Percentiles rank a stretch among this genome's conserved stretches.
Evolutionary conservation across 1,140 invertebrate species (phyloP).

Genomic region (Apis florea): DNA sequence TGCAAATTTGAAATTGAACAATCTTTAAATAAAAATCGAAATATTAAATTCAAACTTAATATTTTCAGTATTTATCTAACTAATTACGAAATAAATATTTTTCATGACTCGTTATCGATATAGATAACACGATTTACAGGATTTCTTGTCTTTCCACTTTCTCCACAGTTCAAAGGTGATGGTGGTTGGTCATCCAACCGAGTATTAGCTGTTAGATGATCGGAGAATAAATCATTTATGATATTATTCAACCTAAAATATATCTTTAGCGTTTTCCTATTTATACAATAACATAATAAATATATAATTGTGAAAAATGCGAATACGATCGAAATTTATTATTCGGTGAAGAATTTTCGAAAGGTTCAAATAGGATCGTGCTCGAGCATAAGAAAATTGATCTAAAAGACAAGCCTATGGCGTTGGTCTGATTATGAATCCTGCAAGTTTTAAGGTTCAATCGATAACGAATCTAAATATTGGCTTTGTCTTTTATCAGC

Average conservation of each 20-base stretch:
- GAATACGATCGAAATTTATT: not conserved
- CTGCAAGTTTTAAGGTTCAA: slow-evolving; percentile 49
- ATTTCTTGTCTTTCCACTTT: too few species aligned
- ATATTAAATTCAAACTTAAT: too few species aligned
- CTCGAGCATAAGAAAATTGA: not conserved
- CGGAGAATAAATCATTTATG: not conserved
- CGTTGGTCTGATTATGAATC: not conserved
- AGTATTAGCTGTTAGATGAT: not conserved
- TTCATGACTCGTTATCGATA: too few species aligned
- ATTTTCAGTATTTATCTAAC: too few species aligned
- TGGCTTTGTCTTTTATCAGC: slow-evolving; percentile 36
- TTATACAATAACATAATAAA: not conserved
- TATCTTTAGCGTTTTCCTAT: not conserved
- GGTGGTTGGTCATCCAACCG: too few species aligned
- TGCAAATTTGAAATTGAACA: too few species aligned
- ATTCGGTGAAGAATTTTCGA: not conserved
- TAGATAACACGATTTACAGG: too few species aligned
- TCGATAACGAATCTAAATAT: slow-evolving; percentile 59
- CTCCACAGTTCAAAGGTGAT: too few species aligned
- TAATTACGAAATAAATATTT: too few species aligned
- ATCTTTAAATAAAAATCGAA: too few species aligned
- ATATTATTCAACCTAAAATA: not conserved
- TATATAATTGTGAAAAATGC: not conserved
- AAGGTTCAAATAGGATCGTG: not conserved
- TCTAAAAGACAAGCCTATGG: not conserved